Evolutionary conservation across 2,113 vertebrate genomes (phyloP).

Genomic region (Hyperopisus bebe): DNA sequence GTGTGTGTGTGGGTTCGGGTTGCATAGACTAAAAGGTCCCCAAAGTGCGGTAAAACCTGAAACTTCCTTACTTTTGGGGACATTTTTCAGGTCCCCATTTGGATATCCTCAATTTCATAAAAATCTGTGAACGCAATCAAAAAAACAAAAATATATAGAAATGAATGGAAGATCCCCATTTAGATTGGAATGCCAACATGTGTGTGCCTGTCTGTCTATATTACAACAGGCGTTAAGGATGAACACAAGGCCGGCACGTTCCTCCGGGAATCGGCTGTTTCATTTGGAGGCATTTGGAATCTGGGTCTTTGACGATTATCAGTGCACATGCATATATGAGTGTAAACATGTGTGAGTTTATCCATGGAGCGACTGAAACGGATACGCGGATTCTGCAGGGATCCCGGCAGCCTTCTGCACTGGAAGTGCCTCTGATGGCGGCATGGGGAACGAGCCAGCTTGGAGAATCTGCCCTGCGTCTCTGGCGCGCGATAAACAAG

Average conservation of each 20-base stretch:
- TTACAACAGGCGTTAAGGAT: not conserved
- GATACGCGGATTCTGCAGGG: not conserved
- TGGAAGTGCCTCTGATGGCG: not conserved
- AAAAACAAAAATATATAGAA: too few species aligned
- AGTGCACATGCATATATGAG: not conserved
- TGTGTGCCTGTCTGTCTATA: not conserved
- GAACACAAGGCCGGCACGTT: not conserved
- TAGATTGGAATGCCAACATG: too few species aligned
- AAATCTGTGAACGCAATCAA: too few species aligned
- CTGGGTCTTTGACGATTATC: not conserved
- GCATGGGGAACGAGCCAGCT: not conserved
- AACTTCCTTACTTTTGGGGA: too few species aligned
- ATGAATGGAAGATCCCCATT: too few species aligned
- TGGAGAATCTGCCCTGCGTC: not conserved
- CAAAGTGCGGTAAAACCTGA: too few species aligned
- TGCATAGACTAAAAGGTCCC: too few species aligned
- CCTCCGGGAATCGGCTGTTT: not conserved
- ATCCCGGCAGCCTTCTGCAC: not conserved
- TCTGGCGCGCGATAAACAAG: not conserved
- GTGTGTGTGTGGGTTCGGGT: too few species aligned
- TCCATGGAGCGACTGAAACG: not conserved
- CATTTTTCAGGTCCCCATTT: too few species aligned
- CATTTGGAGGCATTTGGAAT: not conserved
- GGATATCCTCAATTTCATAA: too few species aligned
- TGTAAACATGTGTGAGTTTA: constrained; percentile 6